Percentiles rank a stretch among this genome's conserved stretches.
Evolutionary conservation across 2,797 vertebrate species (phyloP).

Genomic region (Cossypha niveicapilla): DNA sequence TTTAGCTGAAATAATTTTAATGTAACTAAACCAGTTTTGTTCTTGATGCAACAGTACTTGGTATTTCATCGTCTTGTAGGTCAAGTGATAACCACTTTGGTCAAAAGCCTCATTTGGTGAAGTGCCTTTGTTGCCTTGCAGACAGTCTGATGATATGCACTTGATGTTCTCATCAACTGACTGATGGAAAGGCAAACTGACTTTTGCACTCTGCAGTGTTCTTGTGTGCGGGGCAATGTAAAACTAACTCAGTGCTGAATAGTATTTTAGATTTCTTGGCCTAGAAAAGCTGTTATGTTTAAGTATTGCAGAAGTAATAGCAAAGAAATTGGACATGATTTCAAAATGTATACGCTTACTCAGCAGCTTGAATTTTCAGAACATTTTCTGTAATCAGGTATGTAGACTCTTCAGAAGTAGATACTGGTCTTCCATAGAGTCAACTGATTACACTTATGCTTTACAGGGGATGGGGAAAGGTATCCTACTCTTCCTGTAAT

Average conservation of each 20-base stretch:
- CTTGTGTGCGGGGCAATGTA: neutral
- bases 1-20: neutral
- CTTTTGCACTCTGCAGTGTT: neutral
- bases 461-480: neutral
- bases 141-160: neutral
- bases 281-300: neutral
- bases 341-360: neutral
- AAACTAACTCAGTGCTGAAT: neutral
- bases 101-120: neutral
- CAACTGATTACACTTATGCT: accelerated
- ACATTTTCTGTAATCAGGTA: neutral
- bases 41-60: neutral
- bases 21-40: neutral
- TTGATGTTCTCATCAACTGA: neutral
- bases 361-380: neutral
- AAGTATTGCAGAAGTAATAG: neutral
- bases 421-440: neutral
- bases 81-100: neutral
- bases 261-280: neutral
- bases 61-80: neutral
- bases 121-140: neutral
- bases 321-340: neutral
- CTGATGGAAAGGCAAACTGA: neutral
- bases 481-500: neutral
- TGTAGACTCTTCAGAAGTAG: neutral